Conservation (phyloP, 2,113 vertebrate genomes). For the Prionailurus viverrinus region DNA sequence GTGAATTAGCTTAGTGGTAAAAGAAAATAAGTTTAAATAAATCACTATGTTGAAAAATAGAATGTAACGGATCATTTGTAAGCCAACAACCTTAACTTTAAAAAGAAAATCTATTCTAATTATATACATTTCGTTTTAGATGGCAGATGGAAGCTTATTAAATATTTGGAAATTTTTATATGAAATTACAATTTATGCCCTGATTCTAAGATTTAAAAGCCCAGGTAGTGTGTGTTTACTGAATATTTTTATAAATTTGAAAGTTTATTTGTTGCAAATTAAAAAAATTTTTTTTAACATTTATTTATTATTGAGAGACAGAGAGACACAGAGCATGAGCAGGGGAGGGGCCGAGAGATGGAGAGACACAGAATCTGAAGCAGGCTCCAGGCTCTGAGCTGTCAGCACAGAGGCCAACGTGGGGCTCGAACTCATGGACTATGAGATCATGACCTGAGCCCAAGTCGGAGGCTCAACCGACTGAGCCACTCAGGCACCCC, state of each 20-base stretch:
- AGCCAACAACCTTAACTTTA: slow-evolving; percentile 16
- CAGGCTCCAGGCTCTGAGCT: no score
- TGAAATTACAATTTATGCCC: slow-evolving; percentile 14
- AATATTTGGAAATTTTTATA: slow-evolving; percentile 27
- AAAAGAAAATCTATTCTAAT: slow-evolving; percentile 32
- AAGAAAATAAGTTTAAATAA: slow-evolving; percentile 50
- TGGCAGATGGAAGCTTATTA: background rate
- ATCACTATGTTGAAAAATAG: slow-evolving; percentile 30
- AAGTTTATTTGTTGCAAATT: background rate
- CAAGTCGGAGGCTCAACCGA: no score
- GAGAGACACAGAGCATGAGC: no score
- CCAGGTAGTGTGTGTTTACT: background rate
- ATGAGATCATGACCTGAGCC: no score
- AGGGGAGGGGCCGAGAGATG: no score
- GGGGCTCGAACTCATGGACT: no score
- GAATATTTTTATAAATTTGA: background rate
- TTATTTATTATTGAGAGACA: no score
- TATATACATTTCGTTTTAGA: background rate
- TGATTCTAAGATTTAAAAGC: slow-evolving; percentile 32
- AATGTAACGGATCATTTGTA: background rate
- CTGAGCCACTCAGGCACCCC: no score
- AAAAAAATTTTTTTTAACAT: no score
- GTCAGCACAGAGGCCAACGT: no score
- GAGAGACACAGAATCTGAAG: no score
- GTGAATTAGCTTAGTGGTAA: background rate